These are phyloP conservation scores for Syngnathus floridae DNA, from an alignment of 2,113 vertebrate species.

Conservation along the genomic window DNA sequence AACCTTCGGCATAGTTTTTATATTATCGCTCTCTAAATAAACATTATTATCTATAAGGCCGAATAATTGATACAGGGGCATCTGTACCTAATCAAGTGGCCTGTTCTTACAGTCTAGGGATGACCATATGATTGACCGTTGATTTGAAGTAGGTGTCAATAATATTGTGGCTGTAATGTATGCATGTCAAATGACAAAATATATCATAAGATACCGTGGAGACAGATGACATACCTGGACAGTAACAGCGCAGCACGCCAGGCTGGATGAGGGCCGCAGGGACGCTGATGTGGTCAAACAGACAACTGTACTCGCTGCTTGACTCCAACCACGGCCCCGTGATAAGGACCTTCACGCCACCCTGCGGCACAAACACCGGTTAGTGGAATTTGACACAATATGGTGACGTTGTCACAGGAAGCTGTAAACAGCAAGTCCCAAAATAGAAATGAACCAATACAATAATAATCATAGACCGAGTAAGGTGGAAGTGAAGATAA, in stretches of 20 bases:
- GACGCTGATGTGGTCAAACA: conserved; percentile 98
- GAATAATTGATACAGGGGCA: background rate
- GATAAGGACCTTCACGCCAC: conserved; percentile 96
- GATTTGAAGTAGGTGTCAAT: background rate
- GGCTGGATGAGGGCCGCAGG: conserved; percentile 96
- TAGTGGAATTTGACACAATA: background rate
- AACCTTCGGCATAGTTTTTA: too few relatives aligned
- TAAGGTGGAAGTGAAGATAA: background rate
- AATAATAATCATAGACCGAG: background rate
- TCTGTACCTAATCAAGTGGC: background rate
- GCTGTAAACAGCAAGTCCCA: background rate
- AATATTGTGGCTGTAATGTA: background rate
- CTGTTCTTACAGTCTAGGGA: background rate
- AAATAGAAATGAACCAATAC: background rate
- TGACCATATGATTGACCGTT: background rate
- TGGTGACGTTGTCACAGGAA: background rate
- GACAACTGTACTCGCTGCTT: conserved; percentile 93
- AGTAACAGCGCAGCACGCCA: conserved; percentile 96
- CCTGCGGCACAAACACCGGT: conserved; percentile 68
- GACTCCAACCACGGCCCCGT: conserved; percentile 97
- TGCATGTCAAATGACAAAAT: background rate
- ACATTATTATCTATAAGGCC: too few relatives aligned
- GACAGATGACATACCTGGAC: conserved; percentile 80
- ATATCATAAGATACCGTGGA: background rate
- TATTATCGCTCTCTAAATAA: too few relatives aligned